Evolutionary conservation across 2,113 vertebrate species (phyloP).

Genomic region (Puma concolor): DNA sequence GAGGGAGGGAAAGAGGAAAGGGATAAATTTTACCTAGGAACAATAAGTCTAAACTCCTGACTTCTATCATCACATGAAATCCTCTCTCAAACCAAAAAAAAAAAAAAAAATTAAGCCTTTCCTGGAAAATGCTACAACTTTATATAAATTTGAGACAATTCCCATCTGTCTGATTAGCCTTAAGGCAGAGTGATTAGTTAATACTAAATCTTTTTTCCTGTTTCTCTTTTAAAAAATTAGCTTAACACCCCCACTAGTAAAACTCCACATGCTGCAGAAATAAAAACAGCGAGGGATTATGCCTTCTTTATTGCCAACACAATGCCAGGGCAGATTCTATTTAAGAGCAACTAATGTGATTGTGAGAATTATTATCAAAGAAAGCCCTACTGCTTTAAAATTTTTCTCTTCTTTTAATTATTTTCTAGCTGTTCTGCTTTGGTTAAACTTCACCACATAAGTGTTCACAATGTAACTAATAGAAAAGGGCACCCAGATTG

Average conservation of each 20-base stretch:
- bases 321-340: conserved; percentile 16
- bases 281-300: conserved; percentile 68
- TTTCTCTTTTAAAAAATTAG: conserved; percentile 62
- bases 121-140: conserved; percentile 3
- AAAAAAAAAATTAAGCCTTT: conserved; percentile 39
- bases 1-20: neutral
- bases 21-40: neutral
- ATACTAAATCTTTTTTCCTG: conserved; percentile 52
- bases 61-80: neutral
- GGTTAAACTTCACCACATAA: conserved; percentile 41
- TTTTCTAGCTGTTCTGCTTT: conserved; percentile 52
- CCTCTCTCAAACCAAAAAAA: neutral
- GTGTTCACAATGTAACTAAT: conserved; percentile 45
- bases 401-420: conserved; percentile 42
- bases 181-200: conserved; percentile 36
- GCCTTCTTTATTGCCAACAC: conserved; percentile 46
- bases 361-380: conserved; percentile 65
- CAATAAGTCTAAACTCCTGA: neutral
- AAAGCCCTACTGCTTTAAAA: conserved; percentile 49
- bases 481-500: conserved; percentile 62
- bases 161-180: conserved; percentile 48
- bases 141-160: neutral
- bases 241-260: conserved; percentile 64
- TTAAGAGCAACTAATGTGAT: conserved; percentile 57
- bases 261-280: conserved; percentile 66